Evolutionary conservation across 2,888 invertebrate genomes (phyloP).

Genomic region (Apodemia mormo): DNA sequence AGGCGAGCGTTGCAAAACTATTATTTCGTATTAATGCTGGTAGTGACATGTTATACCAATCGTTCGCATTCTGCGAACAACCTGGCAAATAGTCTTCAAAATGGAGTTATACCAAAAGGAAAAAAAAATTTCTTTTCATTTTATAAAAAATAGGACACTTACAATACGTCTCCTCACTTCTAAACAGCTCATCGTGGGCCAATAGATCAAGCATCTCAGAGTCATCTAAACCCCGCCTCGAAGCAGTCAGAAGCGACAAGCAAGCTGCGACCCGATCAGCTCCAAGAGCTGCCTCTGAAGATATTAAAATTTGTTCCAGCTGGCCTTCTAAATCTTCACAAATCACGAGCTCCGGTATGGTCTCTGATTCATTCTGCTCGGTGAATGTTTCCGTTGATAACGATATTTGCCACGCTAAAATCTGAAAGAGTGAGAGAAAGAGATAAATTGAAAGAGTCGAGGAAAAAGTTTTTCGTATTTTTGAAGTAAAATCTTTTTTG

Average conservation of each 20-base stretch:
- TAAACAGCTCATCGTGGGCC: slow-evolving; percentile 83
- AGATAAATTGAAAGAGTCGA: too few relatives aligned
- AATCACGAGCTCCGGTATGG: slow-evolving; percentile 62
- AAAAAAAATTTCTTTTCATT: too few relatives aligned
- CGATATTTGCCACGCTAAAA: slow-evolving; percentile 77
- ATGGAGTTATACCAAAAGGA: too few relatives aligned
- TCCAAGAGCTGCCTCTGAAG: slow-evolving; percentile 85
- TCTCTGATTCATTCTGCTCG: slow-evolving; percentile 65
- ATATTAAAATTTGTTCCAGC: slow-evolving; percentile 84
- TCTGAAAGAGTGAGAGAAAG: slow-evolving; percentile 47
- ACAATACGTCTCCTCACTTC: slow-evolving; percentile 85
- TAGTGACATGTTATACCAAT: too few relatives aligned
- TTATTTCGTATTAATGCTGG: too few relatives aligned
- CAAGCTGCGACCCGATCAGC: slow-evolving; percentile 84
- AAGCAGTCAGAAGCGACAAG: slow-evolving; percentile 87
- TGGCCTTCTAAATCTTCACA: slow-evolving; percentile 81
- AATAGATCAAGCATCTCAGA: slow-evolving; percentile 89
- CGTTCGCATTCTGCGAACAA: too few relatives aligned
- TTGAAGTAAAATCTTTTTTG: too few relatives aligned
- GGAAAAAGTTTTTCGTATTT: too few relatives aligned
- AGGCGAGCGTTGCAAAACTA: too few relatives aligned
- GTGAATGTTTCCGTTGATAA: slow-evolving; percentile 75
- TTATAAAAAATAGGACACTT: slow-evolving; percentile 44
- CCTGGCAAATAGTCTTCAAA: too few relatives aligned
- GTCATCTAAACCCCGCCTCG: slow-evolving; percentile 89